Conservation (phyloP, 2,797 vertebrate species). For the Sphenopsis melanotis region DNA sequence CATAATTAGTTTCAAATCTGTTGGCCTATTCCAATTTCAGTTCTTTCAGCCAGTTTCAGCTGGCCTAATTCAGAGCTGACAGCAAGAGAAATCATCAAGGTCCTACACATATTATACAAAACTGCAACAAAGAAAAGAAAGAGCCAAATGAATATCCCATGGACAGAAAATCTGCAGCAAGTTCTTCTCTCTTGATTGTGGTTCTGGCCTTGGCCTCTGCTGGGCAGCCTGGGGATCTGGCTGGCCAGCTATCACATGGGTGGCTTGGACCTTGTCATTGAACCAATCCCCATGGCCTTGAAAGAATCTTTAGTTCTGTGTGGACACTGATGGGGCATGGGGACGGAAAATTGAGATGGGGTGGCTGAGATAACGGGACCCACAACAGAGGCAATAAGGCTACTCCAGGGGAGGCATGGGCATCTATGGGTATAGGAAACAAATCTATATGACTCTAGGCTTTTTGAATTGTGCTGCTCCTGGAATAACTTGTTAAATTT, state of each 20-base stretch:
- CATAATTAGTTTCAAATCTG: background rate
- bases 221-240: background rate
- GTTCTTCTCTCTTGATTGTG: background rate
- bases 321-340: rapidly evolving
- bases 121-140: background rate
- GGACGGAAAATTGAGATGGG: background rate
- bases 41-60: background rate
- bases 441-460: background rate
- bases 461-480: background rate
- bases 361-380: background rate
- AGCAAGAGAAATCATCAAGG: background rate
- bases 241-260: background rate
- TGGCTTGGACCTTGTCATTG: background rate
- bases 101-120: background rate
- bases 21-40: background rate
- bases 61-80: background rate
- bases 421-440: background rate
- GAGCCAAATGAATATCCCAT: background rate
- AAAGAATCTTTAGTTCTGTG: background rate
- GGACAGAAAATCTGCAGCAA: background rate
- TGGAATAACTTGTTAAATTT: background rate
- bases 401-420: background rate
- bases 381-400: background rate
- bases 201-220: background rate
- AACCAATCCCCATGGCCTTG: background rate